These are phyloP conservation scores for Stylophora pistillata DNA, from an alignment of 64 coral and sea anemone species.

Conservation along the genomic window DNA sequence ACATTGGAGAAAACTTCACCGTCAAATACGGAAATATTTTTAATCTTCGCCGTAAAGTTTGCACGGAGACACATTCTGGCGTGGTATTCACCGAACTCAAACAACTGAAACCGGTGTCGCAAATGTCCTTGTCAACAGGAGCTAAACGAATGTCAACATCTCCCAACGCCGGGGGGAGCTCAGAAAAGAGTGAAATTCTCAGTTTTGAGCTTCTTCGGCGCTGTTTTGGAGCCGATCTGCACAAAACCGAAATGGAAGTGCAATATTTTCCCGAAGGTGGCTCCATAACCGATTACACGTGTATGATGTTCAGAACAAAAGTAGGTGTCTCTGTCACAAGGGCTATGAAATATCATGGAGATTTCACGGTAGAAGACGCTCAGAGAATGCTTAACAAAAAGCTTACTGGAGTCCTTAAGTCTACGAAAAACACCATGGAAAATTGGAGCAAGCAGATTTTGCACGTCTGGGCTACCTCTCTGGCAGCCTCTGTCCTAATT, in stretches of 20 bases:
- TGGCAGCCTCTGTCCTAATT: slow-evolving; percentile 31
- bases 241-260: slow-evolving; percentile 85
- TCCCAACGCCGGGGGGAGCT: slow-evolving; percentile 87
- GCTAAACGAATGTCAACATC: slow-evolving; percentile 64
- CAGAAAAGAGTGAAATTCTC: slow-evolving; percentile 79
- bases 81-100: slow-evolving; percentile 67
- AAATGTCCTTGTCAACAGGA: slow-evolving; percentile 73
- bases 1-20: slow-evolving; percentile 82
- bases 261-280: slow-evolving; percentile 81
- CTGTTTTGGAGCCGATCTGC: slow-evolving; percentile 78
- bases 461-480: slow-evolving; percentile 79
- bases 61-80: slow-evolving; percentile 30
- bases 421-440: slow-evolving; percentile 79
- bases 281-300: slow-evolving; percentile 85
- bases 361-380: slow-evolving; percentile 80
- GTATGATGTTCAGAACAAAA: slow-evolving; percentile 68
- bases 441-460: slow-evolving; percentile 89
- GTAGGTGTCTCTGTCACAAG: slow-evolving; percentile 87
- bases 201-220: slow-evolving; percentile 77
- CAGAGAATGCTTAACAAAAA: slow-evolving; percentile 68
- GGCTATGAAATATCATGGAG: slow-evolving; percentile 83
- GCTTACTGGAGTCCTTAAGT: slow-evolving; percentile 68
- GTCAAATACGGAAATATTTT: slow-evolving; percentile 68
- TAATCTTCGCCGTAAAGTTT: slow-evolving; percentile 54
- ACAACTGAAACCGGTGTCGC: slow-evolving; percentile 26